Percentiles rank a stretch among this genome's conserved stretches.
These are phyloP conservation scores for Octodonta nipae DNA, from an alignment of 2,888 invertebrate genomes.

Conservation along the genomic window DNA sequence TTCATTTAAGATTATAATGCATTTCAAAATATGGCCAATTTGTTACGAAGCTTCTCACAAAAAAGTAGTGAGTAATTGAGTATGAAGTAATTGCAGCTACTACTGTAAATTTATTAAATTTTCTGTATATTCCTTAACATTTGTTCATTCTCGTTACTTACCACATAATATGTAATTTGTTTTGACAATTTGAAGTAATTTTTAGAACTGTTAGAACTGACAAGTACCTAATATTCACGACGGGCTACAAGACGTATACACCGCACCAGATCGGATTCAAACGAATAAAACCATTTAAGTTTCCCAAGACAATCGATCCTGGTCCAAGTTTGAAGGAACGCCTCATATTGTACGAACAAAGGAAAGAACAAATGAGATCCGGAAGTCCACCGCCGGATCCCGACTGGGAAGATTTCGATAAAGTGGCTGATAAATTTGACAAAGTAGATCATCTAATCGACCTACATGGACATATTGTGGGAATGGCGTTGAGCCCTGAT, in stretches of 20 bases:
- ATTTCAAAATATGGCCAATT: no score
- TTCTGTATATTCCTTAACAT: no score
- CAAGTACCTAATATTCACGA: slow-evolving; percentile 70
- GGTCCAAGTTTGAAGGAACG: slow-evolving; percentile 56
- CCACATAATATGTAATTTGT: no score
- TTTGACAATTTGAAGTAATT: no score
- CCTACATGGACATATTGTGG: slow-evolving; percentile 74
- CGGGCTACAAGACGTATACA: slow-evolving; percentile 68
- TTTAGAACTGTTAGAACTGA: slow-evolving; percentile 24
- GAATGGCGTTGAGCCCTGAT: slow-evolving; percentile 74
- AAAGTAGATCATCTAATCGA: slow-evolving; percentile 68
- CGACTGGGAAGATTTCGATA: slow-evolving; percentile 54
- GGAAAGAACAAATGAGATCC: slow-evolving; percentile 37
- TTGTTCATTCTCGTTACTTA: no score
- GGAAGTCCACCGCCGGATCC: slow-evolving; percentile 41
- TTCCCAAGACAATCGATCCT: slow-evolving; percentile 53
- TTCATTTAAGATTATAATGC: no score
- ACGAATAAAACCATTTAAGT: slow-evolving; percentile 53
- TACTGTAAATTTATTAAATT: no score
- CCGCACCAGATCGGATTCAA: slow-evolving; percentile 73
- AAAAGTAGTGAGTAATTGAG: no score
- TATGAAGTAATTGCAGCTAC: no score
- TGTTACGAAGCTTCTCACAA: no score
- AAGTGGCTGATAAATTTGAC: slow-evolving; percentile 57
- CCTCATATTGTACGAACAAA: slow-evolving; percentile 43